Evolutionary conservation across 2,888 invertebrate species (phyloP).

Genomic region (Drosophila buzzatii): DNA sequence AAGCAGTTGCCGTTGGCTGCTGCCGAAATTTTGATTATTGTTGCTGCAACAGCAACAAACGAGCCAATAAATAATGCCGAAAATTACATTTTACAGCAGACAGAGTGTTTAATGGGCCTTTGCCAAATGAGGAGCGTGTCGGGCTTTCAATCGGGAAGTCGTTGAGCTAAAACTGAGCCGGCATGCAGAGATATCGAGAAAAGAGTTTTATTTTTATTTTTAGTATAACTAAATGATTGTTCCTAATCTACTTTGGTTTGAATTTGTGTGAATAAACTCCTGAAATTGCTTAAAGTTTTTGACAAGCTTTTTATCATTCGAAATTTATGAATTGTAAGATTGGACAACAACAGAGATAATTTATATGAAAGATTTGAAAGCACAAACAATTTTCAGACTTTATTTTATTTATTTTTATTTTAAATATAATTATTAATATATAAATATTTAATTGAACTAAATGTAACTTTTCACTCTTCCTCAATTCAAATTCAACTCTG

Average conservation of each 20-base stretch:
- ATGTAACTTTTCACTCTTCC: not conserved
- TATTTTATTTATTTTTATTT: too few relatives aligned
- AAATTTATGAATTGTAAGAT: too few relatives aligned
- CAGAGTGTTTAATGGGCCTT: slow-evolving; percentile 48
- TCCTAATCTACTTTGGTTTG: not conserved
- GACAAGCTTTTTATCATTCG: not conserved
- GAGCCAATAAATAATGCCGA: slow-evolving; percentile 52
- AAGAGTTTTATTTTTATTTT: not conserved
- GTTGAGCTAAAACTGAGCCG: not conserved
- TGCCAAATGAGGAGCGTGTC: slow-evolving; percentile 12
- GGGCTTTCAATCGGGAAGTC: not conserved
- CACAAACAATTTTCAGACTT: too few relatives aligned
- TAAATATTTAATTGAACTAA: too few relatives aligned
- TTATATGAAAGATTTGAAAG: too few relatives aligned
- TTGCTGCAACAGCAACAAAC: slow-evolving; percentile 44
- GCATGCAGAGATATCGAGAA: not conserved
- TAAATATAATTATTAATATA: too few relatives aligned
- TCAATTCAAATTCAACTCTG: not conserved
- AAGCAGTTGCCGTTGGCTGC: slow-evolving; percentile 51
- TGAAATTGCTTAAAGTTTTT: not conserved
- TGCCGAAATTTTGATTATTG: slow-evolving; percentile 77
- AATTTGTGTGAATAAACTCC: not conserved
- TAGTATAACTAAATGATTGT: not conserved
- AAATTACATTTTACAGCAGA: slow-evolving; percentile 55
- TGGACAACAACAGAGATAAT: too few relatives aligned